phyloP scores from a whole-genome alignment of 1,140 invertebrate species.

The Drosophila subobscura region DNA sequence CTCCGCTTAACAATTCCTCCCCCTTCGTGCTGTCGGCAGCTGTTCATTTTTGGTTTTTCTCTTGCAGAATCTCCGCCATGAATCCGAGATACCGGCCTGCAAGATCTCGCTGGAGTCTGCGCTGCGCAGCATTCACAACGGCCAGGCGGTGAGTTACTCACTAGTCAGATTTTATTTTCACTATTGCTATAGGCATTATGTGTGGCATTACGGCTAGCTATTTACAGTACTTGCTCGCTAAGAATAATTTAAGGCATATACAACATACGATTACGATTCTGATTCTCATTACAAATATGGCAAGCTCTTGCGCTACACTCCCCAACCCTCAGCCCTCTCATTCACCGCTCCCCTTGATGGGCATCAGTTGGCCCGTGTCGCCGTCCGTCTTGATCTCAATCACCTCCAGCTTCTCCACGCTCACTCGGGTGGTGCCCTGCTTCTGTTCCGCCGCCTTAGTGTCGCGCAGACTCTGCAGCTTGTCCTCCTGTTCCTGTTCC shows the following conservation, averaged over 20 bases:
- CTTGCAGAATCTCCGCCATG: constrained; percentile 37
- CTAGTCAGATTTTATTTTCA: constrained; percentile 67
- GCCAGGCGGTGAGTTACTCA: constrained; percentile 59
- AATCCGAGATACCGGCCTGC: constrained; percentile 32
- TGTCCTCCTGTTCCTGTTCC: constrained; percentile 55
- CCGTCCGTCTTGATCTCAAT: constrained; percentile 82
- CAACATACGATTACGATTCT: constrained; percentile 50
- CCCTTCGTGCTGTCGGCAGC: too few relatives aligned
- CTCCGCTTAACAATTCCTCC: background rate
- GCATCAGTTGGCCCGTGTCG: constrained; percentile 77
- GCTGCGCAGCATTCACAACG: constrained; percentile 24
- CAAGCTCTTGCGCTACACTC: constrained; percentile 51
- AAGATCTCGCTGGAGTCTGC: constrained; percentile 30
- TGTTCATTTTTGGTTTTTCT: background rate
- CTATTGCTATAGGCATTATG: constrained; percentile 51
- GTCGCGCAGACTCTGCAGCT: constrained; percentile 61
- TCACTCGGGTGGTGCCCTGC: constrained; percentile 62
- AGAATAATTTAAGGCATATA: constrained; percentile 67
- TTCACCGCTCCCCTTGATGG: constrained; percentile 43
- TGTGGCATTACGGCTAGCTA: constrained; percentile 60
- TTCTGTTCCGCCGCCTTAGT: constrained; percentile 50
- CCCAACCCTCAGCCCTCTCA: constrained; percentile 7
- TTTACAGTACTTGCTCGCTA: constrained; percentile 77
- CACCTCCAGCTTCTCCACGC: constrained; percentile 79
- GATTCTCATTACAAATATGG: constrained; percentile 77